Evolutionary conservation across 2,113 vertebrate species (phyloP).

Genomic region (Pleuronectes platessa): DNA sequence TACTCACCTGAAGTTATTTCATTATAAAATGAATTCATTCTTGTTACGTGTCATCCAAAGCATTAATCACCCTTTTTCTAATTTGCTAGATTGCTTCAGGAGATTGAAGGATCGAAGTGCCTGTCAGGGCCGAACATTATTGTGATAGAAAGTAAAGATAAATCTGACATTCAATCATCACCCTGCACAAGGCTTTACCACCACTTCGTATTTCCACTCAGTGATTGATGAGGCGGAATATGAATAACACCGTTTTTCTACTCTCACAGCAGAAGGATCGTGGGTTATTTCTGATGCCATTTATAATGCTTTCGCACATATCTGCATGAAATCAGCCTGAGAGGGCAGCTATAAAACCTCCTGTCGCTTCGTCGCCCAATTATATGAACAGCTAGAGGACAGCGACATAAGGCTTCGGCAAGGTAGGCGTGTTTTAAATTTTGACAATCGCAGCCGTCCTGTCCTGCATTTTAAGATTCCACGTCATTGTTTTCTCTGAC

Average conservation of each 20-base stretch:
- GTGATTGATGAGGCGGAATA: slow-evolving; percentile 27
- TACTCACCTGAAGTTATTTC: neutral
- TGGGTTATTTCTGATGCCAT: neutral
- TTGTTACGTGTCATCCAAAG: slow-evolving; percentile 4
- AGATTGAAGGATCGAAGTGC: slow-evolving; percentile 23
- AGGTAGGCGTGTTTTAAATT: slow-evolving; percentile 63
- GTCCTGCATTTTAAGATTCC: slow-evolving; percentile 42
- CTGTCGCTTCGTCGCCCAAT: neutral
- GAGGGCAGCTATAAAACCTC: slow-evolving; percentile 15
- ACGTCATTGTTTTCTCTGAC: slow-evolving; percentile 68
- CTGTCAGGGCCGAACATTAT: slow-evolving; percentile 37
- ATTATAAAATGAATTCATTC: slow-evolving; percentile 14
- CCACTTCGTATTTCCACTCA: slow-evolving; percentile 7
- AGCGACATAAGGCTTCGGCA: slow-evolving; percentile 24
- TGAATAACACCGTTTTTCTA: neutral
- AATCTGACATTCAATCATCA: slow-evolving; percentile 51
- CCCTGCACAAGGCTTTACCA: neutral
- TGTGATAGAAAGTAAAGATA: slow-evolving; percentile 49
- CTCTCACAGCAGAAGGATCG: neutral
- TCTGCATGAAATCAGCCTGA: neutral
- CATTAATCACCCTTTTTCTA: slow-evolving; percentile 53
- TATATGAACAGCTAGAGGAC: slow-evolving; percentile 36
- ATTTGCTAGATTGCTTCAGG: slow-evolving; percentile 49
- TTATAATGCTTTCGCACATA: neutral
- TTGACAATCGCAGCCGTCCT: slow-evolving; percentile 52